Evolutionary conservation across 2,113 vertebrate genomes (phyloP).

Genomic region (Clinocottus analis): DNA sequence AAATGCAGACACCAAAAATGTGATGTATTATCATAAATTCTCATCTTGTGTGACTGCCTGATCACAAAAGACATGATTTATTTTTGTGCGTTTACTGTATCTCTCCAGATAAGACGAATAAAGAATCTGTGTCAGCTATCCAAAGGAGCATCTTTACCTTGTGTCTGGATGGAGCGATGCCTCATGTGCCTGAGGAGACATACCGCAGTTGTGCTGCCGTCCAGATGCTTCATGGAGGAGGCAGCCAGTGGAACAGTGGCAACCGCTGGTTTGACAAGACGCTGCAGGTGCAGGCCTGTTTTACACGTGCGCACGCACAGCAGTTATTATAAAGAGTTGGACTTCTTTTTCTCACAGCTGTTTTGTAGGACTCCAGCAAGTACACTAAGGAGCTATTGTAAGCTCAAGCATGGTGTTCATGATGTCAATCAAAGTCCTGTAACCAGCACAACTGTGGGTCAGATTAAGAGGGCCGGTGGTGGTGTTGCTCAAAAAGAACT

Average conservation of each 20-base stretch:
- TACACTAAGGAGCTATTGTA: no score
- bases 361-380: no score
- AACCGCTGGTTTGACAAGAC: constrained; percentile 99
- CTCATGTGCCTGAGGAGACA: constrained; percentile 81
- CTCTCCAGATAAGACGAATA: constrained; percentile 90
- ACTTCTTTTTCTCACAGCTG: no score
- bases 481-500: no score
- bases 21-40: not conserved
- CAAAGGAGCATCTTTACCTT: constrained; percentile 94
- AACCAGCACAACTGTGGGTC: no score
- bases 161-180: constrained; percentile 89
- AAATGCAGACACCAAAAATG: no score
- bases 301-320: no score
- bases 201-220: constrained; percentile 86
- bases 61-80: not conserved
- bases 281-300: constrained; percentile 85
- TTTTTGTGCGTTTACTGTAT: not conserved
- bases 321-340: no score
- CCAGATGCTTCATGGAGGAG: constrained; percentile 96
- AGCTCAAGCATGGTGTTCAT: no score
- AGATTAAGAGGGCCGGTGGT: no score
- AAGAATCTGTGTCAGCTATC: constrained; percentile 88
- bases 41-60: not conserved
- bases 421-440: no score
- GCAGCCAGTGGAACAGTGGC: constrained; percentile 90